Evolutionary conservation across 2,888 invertebrate species (phyloP), one percentile per base, ranked within the genome.

Genomic region (Limenitis camilla): DNA sequence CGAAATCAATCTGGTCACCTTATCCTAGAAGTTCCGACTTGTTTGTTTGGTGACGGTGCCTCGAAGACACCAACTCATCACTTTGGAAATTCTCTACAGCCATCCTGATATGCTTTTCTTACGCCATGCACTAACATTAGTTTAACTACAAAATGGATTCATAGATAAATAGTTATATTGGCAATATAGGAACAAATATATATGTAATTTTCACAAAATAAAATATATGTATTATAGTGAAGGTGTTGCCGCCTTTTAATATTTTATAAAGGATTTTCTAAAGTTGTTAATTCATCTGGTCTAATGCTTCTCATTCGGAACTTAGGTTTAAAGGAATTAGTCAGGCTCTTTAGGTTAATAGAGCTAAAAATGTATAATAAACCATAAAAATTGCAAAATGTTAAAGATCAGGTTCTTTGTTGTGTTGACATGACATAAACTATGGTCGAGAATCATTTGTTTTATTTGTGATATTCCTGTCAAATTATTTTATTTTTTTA

Each of bases 321-420:
- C 68, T 71, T 80, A 79, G 78, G 69, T 74, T 71, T 71, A 72
- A 74, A 61, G 67, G 77, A 69, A 64, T 78, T 83, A 83, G 86
- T 84, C 81, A 68, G 69, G 81, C 84, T 84, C 79, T 66, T 64
- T 74, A 80, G 72, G 68, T 68, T 67, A 71, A 65, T 60, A 57
- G 82, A 79, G 86, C 78, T 76, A 74, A 74, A 71, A 78, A 72
- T 84, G 78, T 83, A 82, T 78, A 76, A 78, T 77, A 83, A 79
- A 44, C 78, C 49, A 78, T 77, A 82, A 86, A 85, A 84, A 82
- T 78, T 76, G 76, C 67, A 81, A 84, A 85, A 83, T 74, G 66
- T 71, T 76, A 78, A 80, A 66, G 79, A 69, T 82, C 79, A 61
- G 67, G 75, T 82, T 81, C 78, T 72, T 73, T 65, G 67, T 64